A percentile compares a stretch with the other conserved stretches of the same genome.
phyloP scores from a whole-genome alignment of 2,797 vertebrate species.

The Syngnathus rostellatus region DNA sequence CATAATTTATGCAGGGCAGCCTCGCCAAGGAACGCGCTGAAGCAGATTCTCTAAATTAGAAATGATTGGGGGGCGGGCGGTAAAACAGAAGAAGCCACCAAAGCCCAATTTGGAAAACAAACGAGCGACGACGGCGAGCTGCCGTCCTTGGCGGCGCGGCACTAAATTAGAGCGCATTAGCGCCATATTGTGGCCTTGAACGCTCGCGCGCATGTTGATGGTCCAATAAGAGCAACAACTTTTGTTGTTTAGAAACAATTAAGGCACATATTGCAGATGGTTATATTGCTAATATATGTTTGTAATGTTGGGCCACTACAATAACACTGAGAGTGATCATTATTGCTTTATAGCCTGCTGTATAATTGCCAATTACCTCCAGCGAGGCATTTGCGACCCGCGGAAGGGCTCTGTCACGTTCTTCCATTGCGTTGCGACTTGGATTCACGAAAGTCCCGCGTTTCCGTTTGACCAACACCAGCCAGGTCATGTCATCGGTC shows the following conservation, averaged over 20 bases:
- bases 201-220: background rate
- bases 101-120: constrained; percentile 44
- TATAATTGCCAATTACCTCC: background rate
- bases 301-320: background rate
- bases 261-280: background rate
- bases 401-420: background rate
- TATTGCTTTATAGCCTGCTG: background rate
- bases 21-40: constrained; percentile 34
- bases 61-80: constrained; percentile 24
- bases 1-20: constrained; percentile 56
- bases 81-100: constrained; percentile 37
- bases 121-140: constrained; percentile 21
- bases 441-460: background rate
- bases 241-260: constrained; percentile 1
- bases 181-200: background rate
- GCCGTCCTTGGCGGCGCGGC: background rate
- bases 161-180: background rate
- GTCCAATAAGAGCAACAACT: background rate
- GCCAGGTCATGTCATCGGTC: background rate
- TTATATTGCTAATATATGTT: background rate
- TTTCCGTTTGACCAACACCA: background rate
- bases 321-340: background rate
- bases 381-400: background rate
- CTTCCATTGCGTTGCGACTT: background rate
- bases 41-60: constrained; percentile 55